A percentile compares a stretch with the other conserved stretches of the same genome.
Evolutionary conservation across 1,140 invertebrate genomes (phyloP).

Genomic region (Drosophila pandora): DNA sequence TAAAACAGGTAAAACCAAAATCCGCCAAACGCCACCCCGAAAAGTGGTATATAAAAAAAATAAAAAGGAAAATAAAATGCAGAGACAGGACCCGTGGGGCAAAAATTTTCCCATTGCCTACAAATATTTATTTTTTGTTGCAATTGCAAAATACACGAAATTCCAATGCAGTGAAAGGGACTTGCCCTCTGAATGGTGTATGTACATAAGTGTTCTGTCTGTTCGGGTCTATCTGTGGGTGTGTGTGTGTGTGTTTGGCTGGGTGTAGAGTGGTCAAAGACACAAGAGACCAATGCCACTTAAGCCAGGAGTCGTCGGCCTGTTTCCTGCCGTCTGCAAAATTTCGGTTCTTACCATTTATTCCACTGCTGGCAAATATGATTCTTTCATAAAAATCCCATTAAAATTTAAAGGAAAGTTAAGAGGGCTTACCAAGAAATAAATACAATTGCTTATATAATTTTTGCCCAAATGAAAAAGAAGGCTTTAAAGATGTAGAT

Average conservation of each 20-base stretch:
- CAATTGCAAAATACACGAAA: constrained; percentile 58
- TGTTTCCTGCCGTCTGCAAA: constrained; percentile 35
- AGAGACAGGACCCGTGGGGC: constrained; percentile 2
- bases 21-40: constrained; percentile 7
- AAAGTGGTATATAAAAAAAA: constrained; percentile 21
- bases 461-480: neutral
- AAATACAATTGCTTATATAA: neutral
- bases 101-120: constrained; percentile 29
- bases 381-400: neutral
- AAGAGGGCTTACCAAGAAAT: neutral
- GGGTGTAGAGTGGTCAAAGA: constrained; percentile 46
- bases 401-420: no score
- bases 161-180: constrained; percentile 68
- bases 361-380: constrained; percentile 2
- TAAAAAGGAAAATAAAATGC: constrained; percentile 28
- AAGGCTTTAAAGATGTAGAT: neutral
- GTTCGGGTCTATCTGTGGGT: no score
- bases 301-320: constrained; percentile 50
- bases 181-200: constrained; percentile 18
- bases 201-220: constrained; percentile 13
- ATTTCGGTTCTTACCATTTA: constrained; percentile 31
- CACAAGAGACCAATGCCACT: constrained; percentile 53
- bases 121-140: constrained; percentile 53
- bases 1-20: constrained; percentile 67
- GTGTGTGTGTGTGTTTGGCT: constrained; percentile 17